Base-by-base conservation (phyloP, 2,113 vertebrate species). In the Nycticryphes semicollaris region DNA sequence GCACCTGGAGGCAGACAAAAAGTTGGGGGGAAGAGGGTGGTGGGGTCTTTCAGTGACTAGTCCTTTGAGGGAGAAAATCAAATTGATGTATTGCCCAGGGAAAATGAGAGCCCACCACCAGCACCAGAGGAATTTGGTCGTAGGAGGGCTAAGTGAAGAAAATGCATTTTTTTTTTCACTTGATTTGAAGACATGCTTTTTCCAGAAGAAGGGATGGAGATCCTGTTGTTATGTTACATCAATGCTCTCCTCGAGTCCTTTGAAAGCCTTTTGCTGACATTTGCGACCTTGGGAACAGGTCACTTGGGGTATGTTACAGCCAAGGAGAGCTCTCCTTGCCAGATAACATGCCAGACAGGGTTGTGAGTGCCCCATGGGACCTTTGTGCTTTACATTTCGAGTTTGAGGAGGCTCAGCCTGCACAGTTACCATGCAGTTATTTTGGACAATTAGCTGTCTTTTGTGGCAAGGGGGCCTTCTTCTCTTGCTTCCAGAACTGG, bases 31-130 rank as follows among this genome's bases (percentile, higher is more conserved):
- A 82, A 74, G 47, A 74, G 39, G 24, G 47, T 50, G 62, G 56
- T 25, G 5, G 25, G 72, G 25, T 57, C 33, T 51, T 95, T 84
- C 88, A 57, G 39, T 59, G 57, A 75, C 28, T 78, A 90, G 84
- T 81, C 83, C 83, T 92, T 92, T 79, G 89, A 90, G 89, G n/a
- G 28, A 89, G 57, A 87, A 95, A 89, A 95, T 82, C 57, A 84
- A 92, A 91, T 64, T 48, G 73, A 82, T 72, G 8, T 67, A 90
- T 70, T 93, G 53, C 74, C 84, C 62, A 88, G 75, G 74, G 82
- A 73, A 90, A 93, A 86, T 3, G 51, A 64, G 48, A 92, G 43
- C 89, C 77, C 72, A 64, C 21, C 77, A 68, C 30, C 53, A 84
- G 48, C 87, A 84, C 35, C 87, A 92, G 39, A 91, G 87, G 81